A percentile compares a stretch with the other conserved stretches of the same genome.
phyloP scores from a whole-genome alignment of 1,140 invertebrate species.

The Sarcophaga peregrina region DNA sequence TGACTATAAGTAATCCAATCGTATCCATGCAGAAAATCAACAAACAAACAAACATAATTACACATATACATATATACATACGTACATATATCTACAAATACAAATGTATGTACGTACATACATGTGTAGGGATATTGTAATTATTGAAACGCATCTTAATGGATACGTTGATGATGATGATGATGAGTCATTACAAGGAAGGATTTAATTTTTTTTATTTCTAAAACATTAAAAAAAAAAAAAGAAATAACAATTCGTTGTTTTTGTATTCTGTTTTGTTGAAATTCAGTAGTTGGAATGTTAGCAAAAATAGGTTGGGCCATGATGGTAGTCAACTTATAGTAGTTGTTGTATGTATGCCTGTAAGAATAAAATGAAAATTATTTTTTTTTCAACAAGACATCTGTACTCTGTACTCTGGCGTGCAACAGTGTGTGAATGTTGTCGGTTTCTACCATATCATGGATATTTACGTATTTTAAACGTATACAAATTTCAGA shows the following conservation, averaged over 20 bases:
- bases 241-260: background rate
- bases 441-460: too few species aligned
- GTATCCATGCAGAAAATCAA: background rate
- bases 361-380: background rate
- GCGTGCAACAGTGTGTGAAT: too few species aligned
- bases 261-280: background rate
- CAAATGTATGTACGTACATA: too few species aligned
- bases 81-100: background rate
- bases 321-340: background rate
- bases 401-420: too few species aligned
- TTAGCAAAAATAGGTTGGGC: background rate
- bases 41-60: background rate
- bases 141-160: background rate
- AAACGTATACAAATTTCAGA: too few species aligned
- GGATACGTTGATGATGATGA: background rate
- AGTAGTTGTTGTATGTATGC: background rate
- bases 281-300: background rate
- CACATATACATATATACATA: too few species aligned
- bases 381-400: background rate
- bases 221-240: background rate
- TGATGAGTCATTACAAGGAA: conserved; percentile 13
- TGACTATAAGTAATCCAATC: background rate
- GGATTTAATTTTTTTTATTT: background rate
- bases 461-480: too few species aligned
- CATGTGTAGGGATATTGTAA: too few species aligned